These are phyloP conservation scores for Elysia crispata DNA, from an alignment of 2,888 invertebrate genomes.

Conservation along the genomic window DNA sequence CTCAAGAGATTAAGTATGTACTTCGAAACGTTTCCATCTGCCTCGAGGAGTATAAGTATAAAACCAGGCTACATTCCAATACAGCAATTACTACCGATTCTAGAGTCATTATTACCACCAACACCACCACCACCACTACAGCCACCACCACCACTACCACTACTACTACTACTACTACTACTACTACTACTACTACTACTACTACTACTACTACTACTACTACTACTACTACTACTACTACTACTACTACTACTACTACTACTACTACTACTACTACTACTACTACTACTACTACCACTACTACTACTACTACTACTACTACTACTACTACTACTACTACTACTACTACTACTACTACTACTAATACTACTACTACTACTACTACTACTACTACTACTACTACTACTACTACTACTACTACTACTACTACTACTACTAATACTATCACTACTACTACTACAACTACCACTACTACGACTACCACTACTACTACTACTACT, in stretches of 20 bases:
- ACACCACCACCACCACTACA: too few relatives aligned
- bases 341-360: too few relatives aligned
- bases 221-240: conserved; percentile 26
- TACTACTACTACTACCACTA: conserved; percentile 28
- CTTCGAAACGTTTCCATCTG: too few relatives aligned
- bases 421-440: conserved; percentile 9
- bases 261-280: conserved; percentile 32
- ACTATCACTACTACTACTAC: too few relatives aligned
- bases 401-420: conserved; percentile 4
- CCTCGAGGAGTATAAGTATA: too few relatives aligned
- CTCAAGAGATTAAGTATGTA: too few relatives aligned
- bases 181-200: conserved; percentile 31
- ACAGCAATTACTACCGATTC: background rate
- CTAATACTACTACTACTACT: too few relatives aligned
- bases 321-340: conserved; percentile 9
- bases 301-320: conserved; percentile 9
- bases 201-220: conserved; percentile 32
- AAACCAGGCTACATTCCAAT: background rate
- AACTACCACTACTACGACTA: too few relatives aligned
- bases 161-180: conserved; percentile 27
- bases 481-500: conserved; percentile 1
- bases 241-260: background rate
- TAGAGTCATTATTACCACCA: background rate
- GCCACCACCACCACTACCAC: conserved; percentile 2
- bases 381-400: conserved; percentile 9